phyloP scores from a whole-genome alignment of 2,888 invertebrate species.

The Drosophila melanosoma region DNA sequence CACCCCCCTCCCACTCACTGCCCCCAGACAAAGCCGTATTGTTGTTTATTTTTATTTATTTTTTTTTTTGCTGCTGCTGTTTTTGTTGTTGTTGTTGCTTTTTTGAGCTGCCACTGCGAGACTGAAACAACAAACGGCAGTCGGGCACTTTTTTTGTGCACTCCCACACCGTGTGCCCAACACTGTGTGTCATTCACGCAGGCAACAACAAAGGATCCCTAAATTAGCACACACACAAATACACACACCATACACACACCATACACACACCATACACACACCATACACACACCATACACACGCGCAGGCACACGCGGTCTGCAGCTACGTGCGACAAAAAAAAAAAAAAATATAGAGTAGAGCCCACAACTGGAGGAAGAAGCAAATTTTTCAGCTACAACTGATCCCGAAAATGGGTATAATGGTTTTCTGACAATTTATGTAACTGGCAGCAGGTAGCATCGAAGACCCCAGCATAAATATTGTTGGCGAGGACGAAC shows the following conservation, averaged over 20 bases:
- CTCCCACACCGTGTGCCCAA: conserved; percentile 28
- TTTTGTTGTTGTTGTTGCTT: conserved; percentile 5
- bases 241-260: conserved; percentile 25
- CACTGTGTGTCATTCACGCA: conserved; percentile 52
- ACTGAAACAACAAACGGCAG: conserved; percentile 54
- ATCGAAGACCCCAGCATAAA: not conserved
- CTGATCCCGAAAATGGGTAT: not conserved
- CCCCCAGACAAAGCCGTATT: conserved; percentile 58
- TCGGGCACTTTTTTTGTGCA: conserved; percentile 50
- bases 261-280: no score
- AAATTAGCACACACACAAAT: conserved; percentile 68
- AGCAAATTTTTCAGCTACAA: conserved; percentile 51
- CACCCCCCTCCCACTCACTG: conserved; percentile 14
- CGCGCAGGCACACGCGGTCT: conserved; percentile 17
- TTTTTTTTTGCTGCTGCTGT: not conserved
- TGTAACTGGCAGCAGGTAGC: not conserved
- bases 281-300: conserved; percentile 14
- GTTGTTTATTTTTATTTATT: conserved; percentile 49
- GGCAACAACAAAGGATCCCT: conserved; percentile 64
- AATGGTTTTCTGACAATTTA: not conserved
- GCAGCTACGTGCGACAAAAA: conserved; percentile 62
- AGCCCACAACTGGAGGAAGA: conserved; percentile 22
- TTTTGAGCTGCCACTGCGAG: conserved; percentile 39
- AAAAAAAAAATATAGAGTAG: conserved; percentile 1
- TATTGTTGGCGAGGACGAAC: not conserved